Percentiles rank a stretch among this genome's conserved stretches.
Conservation (phyloP, 1,140 invertebrate species). For the Agrypnia vestita region DNA sequence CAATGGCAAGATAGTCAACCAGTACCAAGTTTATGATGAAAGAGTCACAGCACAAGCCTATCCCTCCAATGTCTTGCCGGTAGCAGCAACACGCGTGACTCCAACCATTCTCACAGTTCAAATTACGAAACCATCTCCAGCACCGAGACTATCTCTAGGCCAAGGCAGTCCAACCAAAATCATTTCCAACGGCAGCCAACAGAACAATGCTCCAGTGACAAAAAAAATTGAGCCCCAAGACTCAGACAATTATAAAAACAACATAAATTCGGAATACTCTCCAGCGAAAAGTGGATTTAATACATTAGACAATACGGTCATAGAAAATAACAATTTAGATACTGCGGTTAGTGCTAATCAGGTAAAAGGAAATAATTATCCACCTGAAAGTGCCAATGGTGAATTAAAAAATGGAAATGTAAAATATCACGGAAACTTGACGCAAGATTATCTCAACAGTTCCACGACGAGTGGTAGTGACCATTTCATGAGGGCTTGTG, state of each 20-base stretch:
- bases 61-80: conserved; percentile 26
- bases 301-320: conserved; percentile 62
- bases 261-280: conserved; percentile 44
- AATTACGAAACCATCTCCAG: conserved; percentile 57
- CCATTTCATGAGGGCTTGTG: conserved; percentile 55
- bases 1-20: conserved; percentile 40
- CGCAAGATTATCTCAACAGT: conserved; percentile 59
- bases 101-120: conserved; percentile 23
- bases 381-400: conserved; percentile 11
- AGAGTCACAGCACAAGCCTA: conserved; percentile 21
- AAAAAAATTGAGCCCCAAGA: conserved; percentile 30
- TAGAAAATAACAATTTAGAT: conserved; percentile 58
- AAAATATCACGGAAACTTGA: conserved; percentile 54
- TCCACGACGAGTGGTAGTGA: conserved; percentile 58
- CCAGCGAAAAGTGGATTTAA: conserved; percentile 59
- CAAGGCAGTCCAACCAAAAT: conserved; percentile 51
- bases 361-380: conserved; percentile 1
- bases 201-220: neutral
- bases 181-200: conserved; percentile 19
- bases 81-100: conserved; percentile 47
- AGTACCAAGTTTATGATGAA: conserved; percentile 52
- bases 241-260: conserved; percentile 48
- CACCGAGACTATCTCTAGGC: conserved; percentile 53
- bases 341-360: conserved; percentile 23
- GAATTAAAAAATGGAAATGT: conserved; percentile 48